A percentile compares a stretch with the other conserved stretches of the same genome.
phyloP scores from a whole-genome alignment of 2,888 invertebrate species.

The Cataglyphis livida region DNA sequence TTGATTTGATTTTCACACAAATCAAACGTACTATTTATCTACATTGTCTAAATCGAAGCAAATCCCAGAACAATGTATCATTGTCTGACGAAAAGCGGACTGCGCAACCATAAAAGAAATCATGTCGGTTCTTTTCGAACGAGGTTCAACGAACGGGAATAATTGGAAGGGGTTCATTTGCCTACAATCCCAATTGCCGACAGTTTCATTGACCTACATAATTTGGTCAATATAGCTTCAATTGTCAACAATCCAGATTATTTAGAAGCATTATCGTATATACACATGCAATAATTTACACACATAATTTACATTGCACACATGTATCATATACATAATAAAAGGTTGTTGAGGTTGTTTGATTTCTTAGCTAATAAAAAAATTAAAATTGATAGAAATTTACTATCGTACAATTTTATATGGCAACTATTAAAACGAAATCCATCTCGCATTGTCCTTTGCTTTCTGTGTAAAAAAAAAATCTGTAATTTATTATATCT shows the following conservation, averaged over 20 bases:
- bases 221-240: background rate
- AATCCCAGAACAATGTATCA: constrained; percentile 32
- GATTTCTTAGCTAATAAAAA: no score
- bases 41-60: background rate
- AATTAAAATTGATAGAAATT: no score
- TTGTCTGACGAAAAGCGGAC: constrained; percentile 7
- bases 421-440: no score
- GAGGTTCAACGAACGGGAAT: constrained; percentile 6
- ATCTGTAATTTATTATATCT: no score
- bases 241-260: background rate
- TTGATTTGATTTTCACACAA: no score
- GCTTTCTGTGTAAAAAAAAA: no score
- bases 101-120: constrained; percentile 1
- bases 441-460: no score
- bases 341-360: no score
- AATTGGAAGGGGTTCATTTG: background rate
- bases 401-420: no score
- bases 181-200: background rate
- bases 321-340: no score
- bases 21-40: constrained; percentile 13
- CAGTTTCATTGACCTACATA: background rate
- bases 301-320: no score
- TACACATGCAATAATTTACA: background rate
- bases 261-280: background rate
- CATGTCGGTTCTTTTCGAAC: constrained; percentile 9